Percentiles rank a stretch among this genome's conserved stretches.
phyloP scores from a whole-genome alignment of 2,888 invertebrate species.

The Epiperipatus broadwayi region DNA sequence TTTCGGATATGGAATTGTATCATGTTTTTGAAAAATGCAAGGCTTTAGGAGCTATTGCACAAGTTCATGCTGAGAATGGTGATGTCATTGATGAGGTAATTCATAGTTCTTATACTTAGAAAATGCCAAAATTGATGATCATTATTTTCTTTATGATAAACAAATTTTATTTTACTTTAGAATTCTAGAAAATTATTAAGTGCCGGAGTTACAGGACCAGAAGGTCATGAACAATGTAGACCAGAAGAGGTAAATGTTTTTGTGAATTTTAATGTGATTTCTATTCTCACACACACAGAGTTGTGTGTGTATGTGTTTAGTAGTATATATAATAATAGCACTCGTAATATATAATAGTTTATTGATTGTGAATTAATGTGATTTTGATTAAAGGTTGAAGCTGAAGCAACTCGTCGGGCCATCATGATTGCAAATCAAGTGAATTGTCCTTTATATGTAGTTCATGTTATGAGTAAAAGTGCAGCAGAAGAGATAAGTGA shows the following conservation, averaged over 20 bases:
- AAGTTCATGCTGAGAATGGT: constrained; percentile 95
- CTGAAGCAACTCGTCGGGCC: constrained; percentile 84
- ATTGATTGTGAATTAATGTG: no score
- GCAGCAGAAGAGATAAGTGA: constrained; percentile 58
- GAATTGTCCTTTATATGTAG: constrained; percentile 69
- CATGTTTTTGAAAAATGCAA: constrained; percentile 63
- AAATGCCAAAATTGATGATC: neutral
- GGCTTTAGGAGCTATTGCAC: constrained; percentile 64
- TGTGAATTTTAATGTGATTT: no score
- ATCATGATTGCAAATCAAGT: constrained; percentile 85
- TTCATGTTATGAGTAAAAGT: constrained; percentile 86
- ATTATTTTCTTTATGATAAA: no score
- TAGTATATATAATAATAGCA: no score
- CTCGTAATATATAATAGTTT: no score
- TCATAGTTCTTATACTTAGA: no score
- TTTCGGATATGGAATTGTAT: constrained; percentile 72
- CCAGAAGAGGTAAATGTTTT: constrained; percentile 51
- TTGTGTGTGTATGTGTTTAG: no score
- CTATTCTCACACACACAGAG: no score
- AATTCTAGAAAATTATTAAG: constrained; percentile 66
- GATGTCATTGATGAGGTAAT: constrained; percentile 56
- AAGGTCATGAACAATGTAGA: constrained; percentile 78
- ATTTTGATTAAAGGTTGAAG: constrained; percentile 40
- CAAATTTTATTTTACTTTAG: constrained; percentile 24
- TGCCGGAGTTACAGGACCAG: constrained; percentile 77